Base-by-base conservation (phyloP, 1,140 invertebrate genomes). In the Eurosta solidaginis region DNA sequence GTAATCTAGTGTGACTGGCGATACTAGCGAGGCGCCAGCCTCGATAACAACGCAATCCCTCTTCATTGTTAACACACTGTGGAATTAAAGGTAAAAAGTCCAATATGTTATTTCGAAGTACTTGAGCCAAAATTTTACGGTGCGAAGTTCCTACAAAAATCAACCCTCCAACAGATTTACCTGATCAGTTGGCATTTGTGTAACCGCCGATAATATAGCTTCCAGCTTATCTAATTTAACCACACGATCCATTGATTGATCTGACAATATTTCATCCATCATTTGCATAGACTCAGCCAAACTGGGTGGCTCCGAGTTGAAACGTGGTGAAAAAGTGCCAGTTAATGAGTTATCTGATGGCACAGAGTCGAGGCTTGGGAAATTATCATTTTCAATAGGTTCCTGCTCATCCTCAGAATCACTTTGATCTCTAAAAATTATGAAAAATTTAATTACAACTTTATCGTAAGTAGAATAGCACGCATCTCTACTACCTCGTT, bases 231-330 rank as follows among this genome's bases (percentile, higher is more conserved):
- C 95, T 63, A 96, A 95, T 85, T 94, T 95, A 79, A 95, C 94
- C n/a, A 96, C 89, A 81, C 93, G 91, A 85, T 96, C 94, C 91
- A 96, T 95, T 76, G 92, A 92, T 78, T 91, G 91, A 85, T 96
- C 93, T n/a, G 93, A 94, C 27, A 96, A 89, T 79, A 96, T 94
- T 84, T 95, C 93, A 85, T 96, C 94, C 83, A 96, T 91, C 90
- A 96, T 91, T 87, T 95, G 94, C 95, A 96, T 96, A 0, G 94
- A 96, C 87, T 96, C 94, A 1, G 94, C 95, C n/a, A 96, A 89
- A 85, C 94, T 95, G n/a, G 93, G 93, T n/a, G 94, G 94, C 81
- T 95, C 93, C 1, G 92, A 93, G 77, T 92, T 94, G 14, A 87
- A 87, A 80, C 91, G 89, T 14, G 93, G 93, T 33, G 93, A 94